Conservation (phyloP, 1,140 invertebrate species). For the Cardiocondyla obscurior region DNA sequence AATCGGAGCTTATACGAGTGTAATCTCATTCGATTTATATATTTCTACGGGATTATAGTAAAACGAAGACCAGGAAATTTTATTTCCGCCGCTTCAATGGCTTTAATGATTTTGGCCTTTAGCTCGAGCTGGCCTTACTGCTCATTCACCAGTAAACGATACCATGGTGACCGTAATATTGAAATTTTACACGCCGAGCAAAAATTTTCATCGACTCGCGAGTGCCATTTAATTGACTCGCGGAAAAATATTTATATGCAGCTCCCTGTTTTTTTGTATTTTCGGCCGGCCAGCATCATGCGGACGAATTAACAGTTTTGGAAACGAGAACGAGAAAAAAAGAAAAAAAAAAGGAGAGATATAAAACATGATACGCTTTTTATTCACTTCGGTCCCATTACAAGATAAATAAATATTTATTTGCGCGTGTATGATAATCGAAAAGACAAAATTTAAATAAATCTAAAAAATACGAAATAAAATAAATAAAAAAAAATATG, state of each 20-base stretch:
- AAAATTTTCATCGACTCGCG: constrained; percentile 6
- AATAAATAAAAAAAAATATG: neutral
- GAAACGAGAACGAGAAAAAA: neutral
- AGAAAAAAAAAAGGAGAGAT: too few species aligned
- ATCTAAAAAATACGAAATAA: neutral
- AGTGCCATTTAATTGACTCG: constrained; percentile 5
- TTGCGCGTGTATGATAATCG: neutral
- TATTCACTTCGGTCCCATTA: neutral
- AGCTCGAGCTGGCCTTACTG: neutral
- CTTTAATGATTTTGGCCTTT: constrained; percentile 5
- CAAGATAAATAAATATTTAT: constrained; percentile 12
- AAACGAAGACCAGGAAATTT: neutral
- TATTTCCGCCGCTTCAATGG: neutral
- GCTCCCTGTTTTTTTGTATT: neutral
- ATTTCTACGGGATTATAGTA: neutral
- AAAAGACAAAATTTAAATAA: neutral
- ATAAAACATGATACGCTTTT: neutral
- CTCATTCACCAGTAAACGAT: constrained; percentile 8
- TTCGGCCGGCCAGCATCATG: neutral
- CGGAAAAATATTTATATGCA: neutral
- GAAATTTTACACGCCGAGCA: neutral
- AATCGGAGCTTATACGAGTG: neutral
- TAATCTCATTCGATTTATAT: constrained; percentile 1
- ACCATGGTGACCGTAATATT: neutral
- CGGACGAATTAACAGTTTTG: neutral